Percentiles rank a stretch among this genome's conserved stretches.
Evolutionary conservation across 1,140 invertebrate species (phyloP).

Genomic region (Zaprionus taronus): DNA sequence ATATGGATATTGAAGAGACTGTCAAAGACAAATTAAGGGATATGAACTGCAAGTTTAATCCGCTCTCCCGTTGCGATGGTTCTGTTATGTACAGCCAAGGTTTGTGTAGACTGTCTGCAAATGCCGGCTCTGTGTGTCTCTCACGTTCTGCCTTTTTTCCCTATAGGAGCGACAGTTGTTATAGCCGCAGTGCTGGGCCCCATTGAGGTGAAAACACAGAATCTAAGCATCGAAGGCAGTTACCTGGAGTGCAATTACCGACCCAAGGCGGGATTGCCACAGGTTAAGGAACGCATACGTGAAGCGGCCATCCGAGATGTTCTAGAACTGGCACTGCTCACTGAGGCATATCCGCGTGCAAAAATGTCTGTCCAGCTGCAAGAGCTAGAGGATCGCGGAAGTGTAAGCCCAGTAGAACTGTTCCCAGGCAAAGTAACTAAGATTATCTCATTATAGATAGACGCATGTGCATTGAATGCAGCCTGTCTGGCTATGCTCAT

Average conservation of each 20-base stretch:
- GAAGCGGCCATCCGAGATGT: slow-evolving; percentile 91
- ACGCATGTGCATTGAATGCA: slow-evolving; percentile 93
- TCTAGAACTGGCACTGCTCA: slow-evolving; percentile 90
- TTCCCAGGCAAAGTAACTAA: not conserved
- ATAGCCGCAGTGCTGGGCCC: slow-evolving; percentile 93
- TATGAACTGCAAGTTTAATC: slow-evolving; percentile 89
- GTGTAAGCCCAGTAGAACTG: slow-evolving; percentile 86
- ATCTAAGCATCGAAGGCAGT: slow-evolving; percentile 91
- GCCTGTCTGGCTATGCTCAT: slow-evolving; percentile 92
- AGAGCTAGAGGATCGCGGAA: slow-evolving; percentile 93
- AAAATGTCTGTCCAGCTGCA: slow-evolving; percentile 92
- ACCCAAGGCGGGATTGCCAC: slow-evolving; percentile 90
- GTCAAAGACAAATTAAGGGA: slow-evolving; percentile 65
- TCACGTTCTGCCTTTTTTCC: slow-evolving; percentile 6
- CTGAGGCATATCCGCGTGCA: slow-evolving; percentile 90
- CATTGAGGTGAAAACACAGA: slow-evolving; percentile 90
- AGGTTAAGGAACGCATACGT: slow-evolving; percentile 89
- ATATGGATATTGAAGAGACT: slow-evolving; percentile 1
- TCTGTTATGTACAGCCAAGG: slow-evolving; percentile 89
- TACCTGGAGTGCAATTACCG: slow-evolving; percentile 91
- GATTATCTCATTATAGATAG: slow-evolving; percentile 85
- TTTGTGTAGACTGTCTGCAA: slow-evolving; percentile 75
- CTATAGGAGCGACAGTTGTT: slow-evolving; percentile 89
- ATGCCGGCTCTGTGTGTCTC: slow-evolving; percentile 12
- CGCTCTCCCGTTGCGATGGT: slow-evolving; percentile 90